Evolutionary conservation across 2,888 invertebrate genomes (phyloP).

Genomic region (Hartigia nigra): DNA sequence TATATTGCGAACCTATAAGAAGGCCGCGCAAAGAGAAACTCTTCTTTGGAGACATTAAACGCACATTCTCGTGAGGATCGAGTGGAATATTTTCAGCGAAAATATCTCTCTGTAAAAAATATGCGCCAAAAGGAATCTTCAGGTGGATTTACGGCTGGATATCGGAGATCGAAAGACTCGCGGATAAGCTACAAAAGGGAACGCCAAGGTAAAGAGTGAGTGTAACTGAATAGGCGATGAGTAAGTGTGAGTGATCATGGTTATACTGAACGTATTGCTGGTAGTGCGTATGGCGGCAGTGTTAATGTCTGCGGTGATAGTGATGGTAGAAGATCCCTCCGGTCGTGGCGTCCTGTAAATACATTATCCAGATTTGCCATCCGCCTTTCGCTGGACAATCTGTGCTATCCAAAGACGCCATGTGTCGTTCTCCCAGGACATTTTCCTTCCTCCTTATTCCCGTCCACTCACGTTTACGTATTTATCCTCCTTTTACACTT

Average conservation of each 20-base stretch:
- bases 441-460: conserved; percentile 21
- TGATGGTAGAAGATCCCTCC: not conserved
- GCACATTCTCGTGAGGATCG: not conserved
- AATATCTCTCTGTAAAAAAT: not conserved
- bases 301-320: not conserved
- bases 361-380: conserved; percentile 53
- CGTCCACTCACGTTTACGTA: conserved; percentile 40
- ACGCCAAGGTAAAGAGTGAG: not conserved
- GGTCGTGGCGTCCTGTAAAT: conserved; percentile 42
- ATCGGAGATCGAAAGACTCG: not conserved
- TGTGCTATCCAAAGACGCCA: conserved; percentile 37
- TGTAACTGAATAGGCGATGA: not conserved
- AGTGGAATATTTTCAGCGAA: not conserved
- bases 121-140: not conserved
- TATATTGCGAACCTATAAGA: not conserved
- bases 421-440: conserved; percentile 39
- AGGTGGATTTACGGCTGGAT: not conserved
- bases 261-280: not conserved
- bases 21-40: not conserved
- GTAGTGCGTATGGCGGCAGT: not conserved
- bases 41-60: not conserved
- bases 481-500: conserved; percentile 28
- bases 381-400: conserved; percentile 39
- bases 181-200: not conserved
- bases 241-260: not conserved